Base-by-base conservation (phyloP, 2,113 vertebrate genomes). In the Tautogolabrus adspersus region DNA sequence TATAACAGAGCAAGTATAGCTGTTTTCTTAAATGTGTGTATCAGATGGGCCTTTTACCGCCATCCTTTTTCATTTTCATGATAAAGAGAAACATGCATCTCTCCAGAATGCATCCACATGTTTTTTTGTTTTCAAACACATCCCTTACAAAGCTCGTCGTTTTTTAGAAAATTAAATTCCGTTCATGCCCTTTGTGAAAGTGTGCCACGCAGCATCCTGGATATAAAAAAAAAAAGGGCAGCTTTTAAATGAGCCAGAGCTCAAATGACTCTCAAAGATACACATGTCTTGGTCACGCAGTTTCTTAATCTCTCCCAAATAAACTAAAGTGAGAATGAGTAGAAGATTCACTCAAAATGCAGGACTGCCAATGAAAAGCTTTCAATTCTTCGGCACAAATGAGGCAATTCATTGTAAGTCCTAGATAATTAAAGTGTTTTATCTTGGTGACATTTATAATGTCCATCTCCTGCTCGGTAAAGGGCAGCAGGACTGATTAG, bases 371-470 rank as follows among this genome's bases (percentile, higher is more conserved):
- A 37, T 21, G 30, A 51, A 72, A 38, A 38, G 42, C 42, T 21
- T 57, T 44, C 10, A 26, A 26, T 22, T 40, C 6, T 77, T 23
- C 26, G 5, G 47, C 22, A 58, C 64, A 64, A 76, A 78, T 58
- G 1, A 79, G 59, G 68, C 66, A 57, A 65, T 78, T 75, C 30
- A 47, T 85, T 83, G 1, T 72, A 59, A 62, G 74, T 81, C 64
- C 71, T 21, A 15, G 70, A 78, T 88, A 87, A 87, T 83, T 76
- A 68, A 85, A 83, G 65, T 75, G 66, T 81, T 87, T 80, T 77
- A 79, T 88, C 84, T 87, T 77, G 62, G 60, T 88, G 84, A 85
- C 75, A 88, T 85, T 82, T 83, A 60, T 84, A 84, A 86, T 87
- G 75, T 72, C 77, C 68, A 77, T 83, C 66, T 69, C 67, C 68